Percentiles rank a stretch among this genome's conserved stretches.
phyloP scores from a whole-genome alignment of 2,113 vertebrate species.

The Hipposideros armiger region DNA sequence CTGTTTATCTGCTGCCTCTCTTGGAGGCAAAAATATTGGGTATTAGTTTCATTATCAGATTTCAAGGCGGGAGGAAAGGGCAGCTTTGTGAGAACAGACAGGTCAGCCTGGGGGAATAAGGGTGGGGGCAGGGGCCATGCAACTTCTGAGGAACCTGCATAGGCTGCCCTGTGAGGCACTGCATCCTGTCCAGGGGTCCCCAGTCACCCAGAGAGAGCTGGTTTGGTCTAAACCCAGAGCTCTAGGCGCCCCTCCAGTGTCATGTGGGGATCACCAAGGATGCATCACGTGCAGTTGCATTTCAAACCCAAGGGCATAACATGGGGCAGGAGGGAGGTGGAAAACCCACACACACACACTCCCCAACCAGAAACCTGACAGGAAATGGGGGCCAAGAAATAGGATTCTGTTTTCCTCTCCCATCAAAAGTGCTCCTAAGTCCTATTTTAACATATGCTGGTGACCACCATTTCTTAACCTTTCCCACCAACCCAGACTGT shows the following conservation, averaged over 20 bases:
- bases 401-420: neutral
- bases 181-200: neutral
- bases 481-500: neutral
- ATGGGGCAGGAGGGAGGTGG: neutral
- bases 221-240: neutral
- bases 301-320: neutral
- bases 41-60: slow-evolving; percentile 88
- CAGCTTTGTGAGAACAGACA: slow-evolving; percentile 70
- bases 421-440: neutral
- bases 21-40: slow-evolving; percentile 82
- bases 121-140: neutral
- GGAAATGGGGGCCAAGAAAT: neutral
- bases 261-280: neutral
- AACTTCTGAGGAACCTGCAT: neutral
- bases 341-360: neutral
- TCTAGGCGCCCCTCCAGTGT: neutral
- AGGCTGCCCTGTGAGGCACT: neutral
- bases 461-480: neutral
- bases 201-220: neutral
- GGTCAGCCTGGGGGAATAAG: slow-evolving; percentile 48
- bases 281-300: fast-evolving
- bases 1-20: slow-evolving; percentile 88
- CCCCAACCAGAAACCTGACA: neutral
- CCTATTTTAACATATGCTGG: neutral
- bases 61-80: slow-evolving; percentile 83